phyloP scores from a whole-genome alignment of 1,140 invertebrate species.

The Bombus balteatus region DNA sequence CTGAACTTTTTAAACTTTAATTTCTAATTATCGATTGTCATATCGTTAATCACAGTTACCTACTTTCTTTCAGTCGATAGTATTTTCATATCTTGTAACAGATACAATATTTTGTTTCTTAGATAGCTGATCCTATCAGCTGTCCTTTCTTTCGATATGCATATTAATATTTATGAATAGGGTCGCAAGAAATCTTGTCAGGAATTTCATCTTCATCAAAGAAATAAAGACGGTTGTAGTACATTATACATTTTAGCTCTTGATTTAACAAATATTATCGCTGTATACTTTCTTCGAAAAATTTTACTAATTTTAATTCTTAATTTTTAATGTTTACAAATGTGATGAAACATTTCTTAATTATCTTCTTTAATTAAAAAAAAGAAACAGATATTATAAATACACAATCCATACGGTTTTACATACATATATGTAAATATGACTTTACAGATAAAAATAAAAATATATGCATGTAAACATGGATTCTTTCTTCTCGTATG shows the following conservation, averaged over 20 bases:
- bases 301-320: too few species aligned
- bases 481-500: too few species aligned
- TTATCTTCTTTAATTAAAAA: neutral
- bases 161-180: conserved; percentile 4
- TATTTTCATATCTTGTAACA: neutral
- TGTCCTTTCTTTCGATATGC: neutral
- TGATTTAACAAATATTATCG: neutral
- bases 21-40: neutral
- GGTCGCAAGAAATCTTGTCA: neutral
- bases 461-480: neutral
- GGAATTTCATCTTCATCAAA: neutral
- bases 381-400: neutral
- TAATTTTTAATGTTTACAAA: too few species aligned
- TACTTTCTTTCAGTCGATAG: neutral
- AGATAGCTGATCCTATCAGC: neutral
- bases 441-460: neutral
- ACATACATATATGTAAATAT: neutral
- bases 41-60: too few species aligned
- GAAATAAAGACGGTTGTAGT: too few species aligned
- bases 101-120: neutral
- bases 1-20: neutral
- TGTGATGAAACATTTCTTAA: too few species aligned
- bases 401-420: neutral
- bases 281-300: neutral
- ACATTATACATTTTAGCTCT: too few species aligned